These are phyloP conservation scores for Ifrita kowaldi DNA, from an alignment of 2,113 vertebrate species.

Conservation along the genomic window DNA sequence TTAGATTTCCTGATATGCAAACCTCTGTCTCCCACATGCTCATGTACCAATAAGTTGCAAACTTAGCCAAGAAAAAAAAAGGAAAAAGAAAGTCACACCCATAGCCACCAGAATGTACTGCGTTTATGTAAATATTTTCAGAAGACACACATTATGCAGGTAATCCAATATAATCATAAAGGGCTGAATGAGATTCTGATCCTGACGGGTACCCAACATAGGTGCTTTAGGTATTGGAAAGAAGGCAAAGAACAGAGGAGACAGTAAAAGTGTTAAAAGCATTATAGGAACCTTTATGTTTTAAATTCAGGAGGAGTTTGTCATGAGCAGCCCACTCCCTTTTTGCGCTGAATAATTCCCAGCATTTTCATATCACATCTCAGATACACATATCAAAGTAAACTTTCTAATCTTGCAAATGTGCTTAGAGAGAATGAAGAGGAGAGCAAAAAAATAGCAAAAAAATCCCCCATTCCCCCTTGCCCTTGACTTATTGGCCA, in stretches of 20 bases:
- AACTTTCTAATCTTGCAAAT: neutral
- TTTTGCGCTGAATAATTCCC: neutral
- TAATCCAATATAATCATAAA: neutral
- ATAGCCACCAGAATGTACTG: neutral
- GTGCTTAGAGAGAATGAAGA: neutral
- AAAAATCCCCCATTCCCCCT: neutral
- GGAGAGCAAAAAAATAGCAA: neutral
- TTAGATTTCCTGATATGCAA: neutral
- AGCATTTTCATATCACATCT: neutral
- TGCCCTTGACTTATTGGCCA: neutral
- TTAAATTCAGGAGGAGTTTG: neutral
- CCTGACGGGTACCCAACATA: neutral
- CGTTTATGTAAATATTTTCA: neutral
- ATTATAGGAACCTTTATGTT: neutral
- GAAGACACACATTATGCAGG: neutral
- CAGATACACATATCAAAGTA: neutral
- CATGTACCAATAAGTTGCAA: neutral
- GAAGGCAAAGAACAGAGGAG: neutral
- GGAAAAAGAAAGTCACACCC: rapidly evolving
- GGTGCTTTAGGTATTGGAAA: neutral
- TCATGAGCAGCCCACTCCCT: neutral
- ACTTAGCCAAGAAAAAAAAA: neutral
- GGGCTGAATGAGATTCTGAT: neutral
- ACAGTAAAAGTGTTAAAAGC: neutral
- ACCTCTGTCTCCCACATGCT: neutral